These are phyloP conservation scores for Bufotes viridis DNA, from an alignment of 2,797 vertebrate genomes.

Conservation along the genomic window DNA sequence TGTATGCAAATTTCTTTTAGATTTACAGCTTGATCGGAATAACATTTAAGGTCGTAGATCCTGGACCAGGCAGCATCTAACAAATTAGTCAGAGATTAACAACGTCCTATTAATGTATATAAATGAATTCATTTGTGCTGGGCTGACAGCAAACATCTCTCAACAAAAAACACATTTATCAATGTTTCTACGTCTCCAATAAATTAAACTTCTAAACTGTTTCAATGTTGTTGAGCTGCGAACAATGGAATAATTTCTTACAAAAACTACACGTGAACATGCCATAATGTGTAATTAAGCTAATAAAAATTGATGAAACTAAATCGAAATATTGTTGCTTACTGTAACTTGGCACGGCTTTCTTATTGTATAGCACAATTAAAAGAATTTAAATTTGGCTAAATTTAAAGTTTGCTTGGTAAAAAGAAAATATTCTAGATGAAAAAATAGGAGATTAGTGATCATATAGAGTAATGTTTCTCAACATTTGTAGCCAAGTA, in stretches of 20 bases:
- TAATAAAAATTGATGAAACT: constrained; percentile 44
- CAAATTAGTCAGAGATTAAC: constrained; percentile 36
- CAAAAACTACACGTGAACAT: constrained; percentile 9
- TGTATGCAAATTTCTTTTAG: constrained; percentile 43
- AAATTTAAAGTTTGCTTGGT: neutral
- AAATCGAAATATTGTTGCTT: neutral
- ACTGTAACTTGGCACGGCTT: neutral
- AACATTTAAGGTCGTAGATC: constrained; percentile 13
- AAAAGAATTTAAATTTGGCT: neutral
- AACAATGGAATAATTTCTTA: constrained; percentile 27
- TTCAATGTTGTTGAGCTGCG: neutral
- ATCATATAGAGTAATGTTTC: neutral
- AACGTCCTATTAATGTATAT: constrained; percentile 25
- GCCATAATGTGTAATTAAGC: constrained; percentile 33
- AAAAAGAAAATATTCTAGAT: neutral
- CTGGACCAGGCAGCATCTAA: neutral
- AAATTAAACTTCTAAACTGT: constrained; percentile 10
- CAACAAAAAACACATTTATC: constrained; percentile 19
- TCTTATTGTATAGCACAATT: neutral
- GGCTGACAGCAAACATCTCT: neutral
- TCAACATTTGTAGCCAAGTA: neutral
- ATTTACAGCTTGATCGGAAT: constrained; percentile 35
- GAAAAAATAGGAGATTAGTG: neutral
- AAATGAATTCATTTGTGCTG: constrained; percentile 30
- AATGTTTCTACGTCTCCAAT: neutral